Evolutionary conservation across 2,113 vertebrate species (phyloP).

Genomic region (Anhinga rufa): DNA sequence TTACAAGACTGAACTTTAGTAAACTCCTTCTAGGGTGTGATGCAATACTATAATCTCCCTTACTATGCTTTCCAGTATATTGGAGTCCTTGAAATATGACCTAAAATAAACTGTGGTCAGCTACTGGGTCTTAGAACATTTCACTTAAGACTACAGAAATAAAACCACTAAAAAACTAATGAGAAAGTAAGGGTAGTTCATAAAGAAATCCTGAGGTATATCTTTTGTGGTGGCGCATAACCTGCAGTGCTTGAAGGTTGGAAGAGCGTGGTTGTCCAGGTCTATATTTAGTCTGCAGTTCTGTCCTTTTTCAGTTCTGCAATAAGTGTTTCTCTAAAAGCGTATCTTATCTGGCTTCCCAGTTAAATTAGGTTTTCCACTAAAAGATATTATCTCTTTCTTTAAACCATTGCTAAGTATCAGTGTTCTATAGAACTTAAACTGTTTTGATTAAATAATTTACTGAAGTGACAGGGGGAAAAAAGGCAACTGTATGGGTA

Average conservation of each 20-base stretch:
- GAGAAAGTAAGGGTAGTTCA: neutral
- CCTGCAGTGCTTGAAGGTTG: neutral
- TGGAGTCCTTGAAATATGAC: constrained; percentile 31
- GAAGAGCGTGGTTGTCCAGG: neutral
- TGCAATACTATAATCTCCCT: neutral
- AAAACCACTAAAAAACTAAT: neutral
- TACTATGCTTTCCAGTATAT: constrained; percentile 40
- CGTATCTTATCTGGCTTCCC: neutral
- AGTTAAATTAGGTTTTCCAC: neutral
- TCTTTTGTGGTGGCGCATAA: neutral
- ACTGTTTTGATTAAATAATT: neutral
- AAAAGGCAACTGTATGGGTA: neutral
- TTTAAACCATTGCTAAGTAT: neutral
- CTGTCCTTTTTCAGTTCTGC: neutral
- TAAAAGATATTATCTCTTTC: neutral
- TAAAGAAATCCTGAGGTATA: neutral
- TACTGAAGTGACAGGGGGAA: neutral
- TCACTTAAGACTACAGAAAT: neutral
- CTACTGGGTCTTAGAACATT: neutral
- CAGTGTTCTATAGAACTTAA: neutral
- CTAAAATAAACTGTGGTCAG: constrained; percentile 20
- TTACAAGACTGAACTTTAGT: constrained; percentile 35
- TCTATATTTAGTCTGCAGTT: neutral
- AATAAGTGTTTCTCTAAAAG: neutral
- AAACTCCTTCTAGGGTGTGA: constrained; percentile 14